Evolutionary conservation across 2,797 vertebrate genomes (phyloP).

Genomic region (Enteromius argenteus): DNA sequence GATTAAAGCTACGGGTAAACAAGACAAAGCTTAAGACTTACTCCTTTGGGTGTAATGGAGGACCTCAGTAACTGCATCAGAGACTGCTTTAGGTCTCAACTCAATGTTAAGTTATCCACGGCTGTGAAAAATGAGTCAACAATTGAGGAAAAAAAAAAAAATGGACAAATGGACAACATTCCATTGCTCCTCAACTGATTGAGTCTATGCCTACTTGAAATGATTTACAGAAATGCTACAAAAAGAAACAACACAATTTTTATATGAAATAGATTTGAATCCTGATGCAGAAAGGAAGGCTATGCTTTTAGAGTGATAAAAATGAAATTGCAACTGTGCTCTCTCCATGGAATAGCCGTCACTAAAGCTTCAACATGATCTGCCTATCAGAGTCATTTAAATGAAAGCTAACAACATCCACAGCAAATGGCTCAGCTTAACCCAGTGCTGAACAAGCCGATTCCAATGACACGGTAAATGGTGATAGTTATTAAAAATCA

Average conservation of each 20-base stretch:
- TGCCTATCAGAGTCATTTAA: background rate
- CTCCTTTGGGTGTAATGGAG: background rate
- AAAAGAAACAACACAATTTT: background rate
- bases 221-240: background rate
- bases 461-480: background rate
- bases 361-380: constrained; percentile 10
- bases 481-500: background rate
- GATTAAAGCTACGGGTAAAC: background rate
- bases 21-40: background rate
- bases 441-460: constrained; percentile 2
- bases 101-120: background rate
- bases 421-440: constrained; percentile 2
- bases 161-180: background rate
- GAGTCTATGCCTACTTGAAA: background rate
- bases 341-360: background rate
- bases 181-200: background rate
- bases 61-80: background rate
- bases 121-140: background rate
- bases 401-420: constrained; percentile 22
- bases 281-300: background rate
- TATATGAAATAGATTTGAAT: background rate
- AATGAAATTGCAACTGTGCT: constrained; percentile 10
- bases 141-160: background rate
- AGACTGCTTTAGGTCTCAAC: background rate
- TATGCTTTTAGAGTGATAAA: background rate